Conservation (phyloP, 2,888 invertebrate genomes). For the Notodonta dromedarius region DNA sequence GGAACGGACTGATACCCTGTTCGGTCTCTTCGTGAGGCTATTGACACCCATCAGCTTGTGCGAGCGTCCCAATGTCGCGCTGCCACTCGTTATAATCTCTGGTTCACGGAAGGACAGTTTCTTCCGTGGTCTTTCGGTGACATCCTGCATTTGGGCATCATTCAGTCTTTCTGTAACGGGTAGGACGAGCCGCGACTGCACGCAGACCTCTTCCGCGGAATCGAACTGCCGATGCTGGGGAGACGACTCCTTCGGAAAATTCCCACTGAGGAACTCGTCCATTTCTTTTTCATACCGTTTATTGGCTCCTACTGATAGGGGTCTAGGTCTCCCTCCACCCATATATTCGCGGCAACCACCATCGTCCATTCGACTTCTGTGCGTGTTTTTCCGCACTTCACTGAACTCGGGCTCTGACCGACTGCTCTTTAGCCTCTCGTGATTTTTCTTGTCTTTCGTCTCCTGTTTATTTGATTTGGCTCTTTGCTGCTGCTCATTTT, state of each 20-base stretch:
- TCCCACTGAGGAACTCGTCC: constrained; percentile 53
- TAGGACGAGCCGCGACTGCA: constrained; percentile 72
- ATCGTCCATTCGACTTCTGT: constrained; percentile 67
- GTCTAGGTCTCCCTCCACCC: constrained; percentile 56
- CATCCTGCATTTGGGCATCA: constrained; percentile 61
- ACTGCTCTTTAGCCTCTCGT: constrained; percentile 66
- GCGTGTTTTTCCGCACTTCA: constrained; percentile 62
- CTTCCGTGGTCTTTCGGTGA: constrained; percentile 88
- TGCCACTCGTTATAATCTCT: constrained; percentile 84
- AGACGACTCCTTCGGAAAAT: constrained; percentile 54
- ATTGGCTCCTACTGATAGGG: constrained; percentile 69
- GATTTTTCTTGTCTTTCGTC: constrained; percentile 72
- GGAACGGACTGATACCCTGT: constrained; percentile 59
- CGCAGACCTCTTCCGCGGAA: constrained; percentile 69
- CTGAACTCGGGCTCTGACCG: constrained; percentile 74
- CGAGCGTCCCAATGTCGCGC: constrained; percentile 68
- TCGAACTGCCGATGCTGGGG: constrained; percentile 59
- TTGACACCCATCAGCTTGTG: constrained; percentile 76
- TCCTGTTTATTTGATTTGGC: constrained; percentile 70
- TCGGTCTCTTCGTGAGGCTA: constrained; percentile 65
- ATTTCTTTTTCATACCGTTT: constrained; percentile 66
- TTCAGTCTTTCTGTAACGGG: constrained; percentile 71
- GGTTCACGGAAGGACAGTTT: constrained; percentile 95
- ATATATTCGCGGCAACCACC: constrained; percentile 47
- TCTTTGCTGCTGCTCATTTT: constrained; percentile 58